phyloP scores from a whole-genome alignment of 2,797 vertebrate genomes.

The Characodon lateralis region DNA sequence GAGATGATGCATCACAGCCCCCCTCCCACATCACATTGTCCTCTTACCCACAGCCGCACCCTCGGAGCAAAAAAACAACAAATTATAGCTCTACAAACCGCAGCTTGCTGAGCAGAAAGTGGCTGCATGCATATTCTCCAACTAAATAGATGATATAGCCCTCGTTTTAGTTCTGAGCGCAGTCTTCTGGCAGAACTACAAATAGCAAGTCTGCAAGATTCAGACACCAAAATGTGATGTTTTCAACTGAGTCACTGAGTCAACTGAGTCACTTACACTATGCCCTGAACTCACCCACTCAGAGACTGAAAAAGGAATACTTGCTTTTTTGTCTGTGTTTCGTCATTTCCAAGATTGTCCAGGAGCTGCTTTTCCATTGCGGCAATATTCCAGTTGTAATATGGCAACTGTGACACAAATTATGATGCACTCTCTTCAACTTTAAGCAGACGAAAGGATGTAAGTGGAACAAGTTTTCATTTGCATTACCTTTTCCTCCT shows the following conservation, averaged over 20 bases:
- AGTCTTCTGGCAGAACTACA: slow-evolving; percentile 21
- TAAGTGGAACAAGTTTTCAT: not conserved
- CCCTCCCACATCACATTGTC: slow-evolving; percentile 43
- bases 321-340: slow-evolving; percentile 1
- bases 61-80: slow-evolving; percentile 75
- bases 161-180: slow-evolving; percentile 3
- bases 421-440: not conserved
- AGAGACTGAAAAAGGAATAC: slow-evolving; percentile 6
- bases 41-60: slow-evolving; percentile 67
- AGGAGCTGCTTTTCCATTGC: slow-evolving; percentile 6
- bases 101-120: slow-evolving; percentile 31
- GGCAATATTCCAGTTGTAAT: slow-evolving; percentile 14
- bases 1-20: slow-evolving; percentile 63
- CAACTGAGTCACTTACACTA: slow-evolving; percentile 55
- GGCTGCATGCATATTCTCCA: slow-evolving; percentile 41
- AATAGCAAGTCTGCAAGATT: slow-evolving; percentile 28
- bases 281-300: slow-evolving; percentile 23
- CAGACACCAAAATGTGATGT: slow-evolving; percentile 39
- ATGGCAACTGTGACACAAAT: slow-evolving; percentile 1
- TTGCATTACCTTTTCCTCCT: not conserved
- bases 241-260: slow-evolving; percentile 57
- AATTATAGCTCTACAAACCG: slow-evolving; percentile 71
- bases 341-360: slow-evolving; percentile 9
- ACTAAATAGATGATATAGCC: slow-evolving; percentile 25
- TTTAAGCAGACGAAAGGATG: not conserved